A percentile compares a stretch with the other conserved stretches of the same genome.
These are phyloP conservation scores for Vanessa atalanta DNA, from an alignment of 1,140 invertebrate species.

Conservation along the genomic window DNA sequence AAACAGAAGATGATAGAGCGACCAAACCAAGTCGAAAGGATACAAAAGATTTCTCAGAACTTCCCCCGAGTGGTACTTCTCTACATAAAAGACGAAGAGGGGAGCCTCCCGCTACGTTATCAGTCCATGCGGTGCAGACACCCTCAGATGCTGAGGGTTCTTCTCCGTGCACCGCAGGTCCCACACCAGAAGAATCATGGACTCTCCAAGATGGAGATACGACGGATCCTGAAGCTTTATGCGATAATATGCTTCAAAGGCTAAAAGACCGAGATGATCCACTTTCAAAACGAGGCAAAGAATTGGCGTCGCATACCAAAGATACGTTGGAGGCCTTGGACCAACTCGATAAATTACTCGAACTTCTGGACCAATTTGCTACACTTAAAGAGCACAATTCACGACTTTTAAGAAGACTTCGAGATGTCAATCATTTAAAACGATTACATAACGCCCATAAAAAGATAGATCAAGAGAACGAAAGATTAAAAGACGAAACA, in stretches of 20 bases:
- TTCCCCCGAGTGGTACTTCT: constrained; percentile 68
- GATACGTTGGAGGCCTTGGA: constrained; percentile 84
- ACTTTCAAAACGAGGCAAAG: constrained; percentile 63
- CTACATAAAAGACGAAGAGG: constrained; percentile 71
- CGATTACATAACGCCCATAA: constrained; percentile 83
- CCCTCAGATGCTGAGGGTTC: constrained; percentile 70
- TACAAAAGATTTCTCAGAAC: constrained; percentile 59
- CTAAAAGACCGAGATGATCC: constrained; percentile 67
- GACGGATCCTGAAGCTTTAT: constrained; percentile 58
- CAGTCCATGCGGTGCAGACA: constrained; percentile 65
- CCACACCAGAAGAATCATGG: constrained; percentile 60
- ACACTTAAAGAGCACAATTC: constrained; percentile 86
- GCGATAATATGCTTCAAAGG: constrained; percentile 68
- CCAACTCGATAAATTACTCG: constrained; percentile 88
- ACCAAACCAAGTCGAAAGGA: constrained; percentile 47
- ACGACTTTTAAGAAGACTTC: constrained; percentile 84
- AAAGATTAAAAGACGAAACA: constrained; percentile 60
- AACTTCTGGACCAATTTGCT: constrained; percentile 88
- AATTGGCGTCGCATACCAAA: constrained; percentile 74
- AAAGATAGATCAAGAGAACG: constrained; percentile 72
- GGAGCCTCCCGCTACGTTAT: constrained; percentile 65
- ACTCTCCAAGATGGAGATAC: constrained; percentile 46
- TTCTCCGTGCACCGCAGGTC: constrained; percentile 66
- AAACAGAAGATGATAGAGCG: constrained; percentile 42
- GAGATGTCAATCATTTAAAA: constrained; percentile 87